Conservation (phyloP, 2,888 invertebrate species). For the Diarsia dahlii region DNA sequence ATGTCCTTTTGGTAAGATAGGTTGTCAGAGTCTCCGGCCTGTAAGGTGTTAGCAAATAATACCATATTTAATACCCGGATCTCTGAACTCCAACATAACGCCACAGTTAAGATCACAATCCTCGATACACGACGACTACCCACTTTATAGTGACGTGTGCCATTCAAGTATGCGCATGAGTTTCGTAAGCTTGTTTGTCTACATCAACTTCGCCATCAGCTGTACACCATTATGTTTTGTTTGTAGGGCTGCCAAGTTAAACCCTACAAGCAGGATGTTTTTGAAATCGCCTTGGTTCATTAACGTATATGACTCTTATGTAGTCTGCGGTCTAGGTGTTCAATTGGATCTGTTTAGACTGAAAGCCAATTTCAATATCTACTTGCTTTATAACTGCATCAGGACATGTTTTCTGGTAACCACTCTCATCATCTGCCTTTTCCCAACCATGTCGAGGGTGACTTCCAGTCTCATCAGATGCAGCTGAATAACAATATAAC, state of each 20-base stretch:
- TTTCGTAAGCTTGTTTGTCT: slow-evolving; percentile 64
- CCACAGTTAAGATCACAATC: slow-evolving; percentile 39
- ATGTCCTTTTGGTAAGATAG: too few species aligned
- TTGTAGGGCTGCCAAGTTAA: slow-evolving; percentile 34
- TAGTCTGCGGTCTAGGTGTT: not conserved
- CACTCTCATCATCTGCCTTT: too few species aligned
- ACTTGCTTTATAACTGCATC: too few species aligned
- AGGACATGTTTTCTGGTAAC: too few species aligned
- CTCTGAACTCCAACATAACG: slow-evolving; percentile 24
- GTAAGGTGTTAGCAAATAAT: slow-evolving; percentile 11
- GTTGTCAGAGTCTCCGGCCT: too few species aligned
- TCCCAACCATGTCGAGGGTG: too few species aligned
- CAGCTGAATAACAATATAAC: too few species aligned
- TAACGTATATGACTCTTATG: too few species aligned
- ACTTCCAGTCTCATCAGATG: too few species aligned
- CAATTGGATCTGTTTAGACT: not conserved
- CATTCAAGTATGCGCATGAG: slow-evolving; percentile 58
- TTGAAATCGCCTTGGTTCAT: too few species aligned
- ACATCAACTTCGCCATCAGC: slow-evolving; percentile 47
- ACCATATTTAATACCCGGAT: slow-evolving; percentile 43
- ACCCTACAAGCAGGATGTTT: too few species aligned
- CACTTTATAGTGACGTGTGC: slow-evolving; percentile 60
- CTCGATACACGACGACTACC: slow-evolving; percentile 51
- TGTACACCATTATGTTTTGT: slow-evolving; percentile 45
- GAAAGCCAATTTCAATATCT: not conserved